Evolutionary conservation across 2,113 vertebrate species (phyloP).

Genomic region (Chrysochloris asiatica): DNA sequence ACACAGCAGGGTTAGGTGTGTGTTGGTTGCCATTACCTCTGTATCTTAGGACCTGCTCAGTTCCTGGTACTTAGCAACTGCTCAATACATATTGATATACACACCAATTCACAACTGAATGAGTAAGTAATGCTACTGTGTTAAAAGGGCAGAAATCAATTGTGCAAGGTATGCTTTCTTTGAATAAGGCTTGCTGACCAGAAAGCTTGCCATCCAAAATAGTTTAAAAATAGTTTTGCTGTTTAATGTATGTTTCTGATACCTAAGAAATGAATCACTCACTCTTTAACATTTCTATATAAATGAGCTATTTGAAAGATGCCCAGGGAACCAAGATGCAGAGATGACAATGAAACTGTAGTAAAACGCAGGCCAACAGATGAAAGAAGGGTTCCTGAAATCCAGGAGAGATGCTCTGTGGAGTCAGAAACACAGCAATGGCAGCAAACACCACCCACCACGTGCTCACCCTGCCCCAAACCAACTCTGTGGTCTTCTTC

Average conservation of each 20-base stretch:
- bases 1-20: background rate
- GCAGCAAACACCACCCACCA: slow-evolving; percentile 66
- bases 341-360: slow-evolving; percentile 64
- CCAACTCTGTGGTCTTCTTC: slow-evolving; percentile 49
- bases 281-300: slow-evolving; percentile 1
- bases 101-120: slow-evolving; percentile 53
- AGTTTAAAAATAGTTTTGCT: slow-evolving; percentile 10
- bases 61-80: background rate
- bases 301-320: slow-evolving; percentile 7
- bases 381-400: slow-evolving; percentile 58
- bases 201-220: background rate
- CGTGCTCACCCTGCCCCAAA: slow-evolving; percentile 68
- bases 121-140: background rate
- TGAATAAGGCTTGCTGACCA: slow-evolving; percentile 20
- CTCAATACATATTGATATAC: slow-evolving; percentile 3
- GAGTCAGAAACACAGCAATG: slow-evolving; percentile 59
- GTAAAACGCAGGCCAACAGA: slow-evolving; percentile 34
- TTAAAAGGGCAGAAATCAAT: background rate
- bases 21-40: background rate
- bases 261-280: slow-evolving; percentile 12
- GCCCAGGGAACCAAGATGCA: slow-evolving; percentile 40
- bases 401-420: slow-evolving; percentile 47
- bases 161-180: background rate
- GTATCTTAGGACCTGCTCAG: background rate
- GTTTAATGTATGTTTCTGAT: slow-evolving; percentile 17